These are phyloP conservation scores for Netta rufina DNA, from an alignment of 2,797 vertebrate species.

Conservation along the genomic window DNA sequence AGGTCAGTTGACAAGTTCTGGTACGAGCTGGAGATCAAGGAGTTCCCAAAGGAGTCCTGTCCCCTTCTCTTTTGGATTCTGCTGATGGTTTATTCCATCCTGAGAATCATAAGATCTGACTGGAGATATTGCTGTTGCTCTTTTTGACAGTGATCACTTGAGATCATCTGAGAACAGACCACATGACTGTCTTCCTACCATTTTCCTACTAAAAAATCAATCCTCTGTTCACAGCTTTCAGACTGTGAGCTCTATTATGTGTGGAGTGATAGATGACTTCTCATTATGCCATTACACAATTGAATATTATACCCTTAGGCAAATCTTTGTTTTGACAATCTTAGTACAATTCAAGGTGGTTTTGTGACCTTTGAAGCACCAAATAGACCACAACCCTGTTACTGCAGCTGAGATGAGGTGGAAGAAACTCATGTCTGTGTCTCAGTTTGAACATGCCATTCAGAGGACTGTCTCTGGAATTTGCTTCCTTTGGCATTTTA, in stretches of 20 bases:
- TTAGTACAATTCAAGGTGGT: neutral
- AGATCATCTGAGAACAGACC: neutral
- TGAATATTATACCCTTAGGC: constrained; percentile 24
- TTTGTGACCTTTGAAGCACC: constrained; percentile 21
- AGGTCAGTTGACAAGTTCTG: neutral
- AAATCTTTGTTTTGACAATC: neutral
- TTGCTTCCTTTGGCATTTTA: neutral
- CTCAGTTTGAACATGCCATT: neutral
- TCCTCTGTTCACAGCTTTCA: neutral
- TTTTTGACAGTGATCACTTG: neutral
- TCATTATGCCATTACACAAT: neutral
- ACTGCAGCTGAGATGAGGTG: constrained; percentile 14
- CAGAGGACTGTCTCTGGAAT: constrained; percentile 10
- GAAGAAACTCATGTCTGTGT: neutral
- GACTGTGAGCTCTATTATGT: neutral
- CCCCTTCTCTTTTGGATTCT: neutral
- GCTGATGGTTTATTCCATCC: neutral
- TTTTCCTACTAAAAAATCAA: constrained; percentile 3
- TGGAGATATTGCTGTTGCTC: neutral
- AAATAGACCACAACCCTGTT: neutral
- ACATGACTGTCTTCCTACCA: neutral
- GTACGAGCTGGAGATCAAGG: neutral
- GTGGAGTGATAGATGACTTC: constrained; percentile 16
- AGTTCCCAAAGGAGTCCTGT: neutral
- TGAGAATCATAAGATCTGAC: neutral